Base-by-base conservation (phyloP, 2,888 invertebrate genomes). In the Teinopalpus imperialis region DNA sequence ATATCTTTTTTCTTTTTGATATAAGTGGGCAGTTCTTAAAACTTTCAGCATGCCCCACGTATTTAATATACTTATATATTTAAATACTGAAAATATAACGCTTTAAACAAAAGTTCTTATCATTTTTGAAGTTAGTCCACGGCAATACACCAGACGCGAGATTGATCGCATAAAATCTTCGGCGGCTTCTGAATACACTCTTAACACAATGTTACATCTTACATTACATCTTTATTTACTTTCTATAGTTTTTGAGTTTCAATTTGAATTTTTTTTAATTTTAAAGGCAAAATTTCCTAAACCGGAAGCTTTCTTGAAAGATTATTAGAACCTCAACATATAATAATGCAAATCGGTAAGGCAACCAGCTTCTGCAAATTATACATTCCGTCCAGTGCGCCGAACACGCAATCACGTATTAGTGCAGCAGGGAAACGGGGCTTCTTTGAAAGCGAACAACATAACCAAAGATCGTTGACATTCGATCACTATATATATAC, bases 401-500 rank as follows among this genome's bases (percentile, higher is more conserved):
- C 47, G 41, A 53, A 46, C 51, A 53, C 44, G 53, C 49, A 57
- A 60, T 54, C 49, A 45, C 44, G 46, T 49, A 52, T 57, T 54
- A 54, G 48, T 49, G 53, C 43, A 48, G 49, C 40, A 44, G 14
- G 49, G 29, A 41, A 51, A 43, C 47, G 30, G 46, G 41, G 43
- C 41, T 55, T 51, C 47, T 45, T 49, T 48, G 43, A 45, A 57
- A 52, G 48, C 34, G 18, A 49, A 47, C 43, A 53, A 54, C 53
- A 44, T 50, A 53, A 57, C 63, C 66, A 61, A 60, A 62, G 53
- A 54, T 52, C 46, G 51, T 56, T 63, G 68, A 66, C 61, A 70
- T 66, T 62, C 59, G 53, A 55, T 59, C 63, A 55, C 63, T 66
- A 69, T 67, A 61, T 58, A 58, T 59, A 60, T 63, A 64, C 59